Evolutionary conservation across 2,113 vertebrate genomes (phyloP), one percentile per base, ranked within the genome.

Genomic region (Callionymus lyra): DNA sequence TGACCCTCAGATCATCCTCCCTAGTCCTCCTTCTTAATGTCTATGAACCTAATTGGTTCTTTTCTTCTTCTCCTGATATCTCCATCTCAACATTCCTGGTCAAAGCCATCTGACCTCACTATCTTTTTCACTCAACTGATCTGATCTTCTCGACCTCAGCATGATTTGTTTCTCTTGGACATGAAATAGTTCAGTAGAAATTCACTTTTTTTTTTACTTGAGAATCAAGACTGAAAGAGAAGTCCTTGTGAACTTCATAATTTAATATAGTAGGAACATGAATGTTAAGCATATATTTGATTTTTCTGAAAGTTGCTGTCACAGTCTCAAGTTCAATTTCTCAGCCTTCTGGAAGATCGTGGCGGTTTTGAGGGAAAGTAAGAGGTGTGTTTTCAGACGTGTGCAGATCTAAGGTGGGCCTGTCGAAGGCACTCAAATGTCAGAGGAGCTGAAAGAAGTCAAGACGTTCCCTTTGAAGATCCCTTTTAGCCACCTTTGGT

Each of bases 391-490:
- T 70, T 69, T 67, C 35, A 59, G 66, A 50, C 44, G 55, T 53
- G 61, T 4, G 31, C 51, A 43, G 61, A 60, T 66, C 59, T 68
- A 49, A 68, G 79, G 81, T 83, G 78, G 77, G 74, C 82, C 76
- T 76, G 76, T 79, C 78, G 69, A 70, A 68, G 45, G 42, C 50
- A 46, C 49, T 64, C 57, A 85, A 80, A 84, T 82, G 79, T 87
- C 81, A 81, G 68, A 66, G 62, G 58, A 62, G 52, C 68, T 59
- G 34, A 63, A 62, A 81, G 69, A 78, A 79, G 72, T 68, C 62
- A 41, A 64, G 70, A 80, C 71, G 40, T 73, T 70, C 53, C 61
- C 75, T 84, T 85, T 86, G 77, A 85, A 84, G 70, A 73, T 73
- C 55, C 65, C 64, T 81, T 80, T 80, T 70, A 82, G 77, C 58